Evolutionary conservation across 2,888 invertebrate species (phyloP).

Genomic region (Carterocephalus palaemon): DNA sequence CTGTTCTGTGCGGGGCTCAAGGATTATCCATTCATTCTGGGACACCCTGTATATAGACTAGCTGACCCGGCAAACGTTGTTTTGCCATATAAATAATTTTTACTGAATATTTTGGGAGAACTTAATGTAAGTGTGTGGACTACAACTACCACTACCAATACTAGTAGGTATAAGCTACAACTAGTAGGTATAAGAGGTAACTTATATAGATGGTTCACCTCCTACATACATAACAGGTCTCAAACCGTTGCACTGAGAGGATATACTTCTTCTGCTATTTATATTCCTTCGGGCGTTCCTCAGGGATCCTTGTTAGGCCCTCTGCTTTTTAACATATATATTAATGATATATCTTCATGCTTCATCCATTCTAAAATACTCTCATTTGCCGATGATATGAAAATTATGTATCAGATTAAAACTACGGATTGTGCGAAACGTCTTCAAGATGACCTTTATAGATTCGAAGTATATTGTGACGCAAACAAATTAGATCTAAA

Average conservation of each 20-base stretch:
- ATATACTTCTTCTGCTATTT: slow-evolving; percentile 5
- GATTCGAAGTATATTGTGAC: slow-evolving; percentile 8
- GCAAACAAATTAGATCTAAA: slow-evolving; percentile 20
- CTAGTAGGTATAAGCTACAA: no score
- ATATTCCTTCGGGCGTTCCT: slow-evolving; percentile 16
- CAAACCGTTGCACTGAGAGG: slow-evolving; percentile 18
- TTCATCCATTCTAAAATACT: slow-evolving; percentile 16
- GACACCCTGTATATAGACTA: no score
- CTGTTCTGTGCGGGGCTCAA: no score
- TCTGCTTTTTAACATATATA: slow-evolving; percentile 26
- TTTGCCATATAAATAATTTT: no score
- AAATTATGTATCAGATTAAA: slow-evolving; percentile 18
- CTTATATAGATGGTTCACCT: no score
- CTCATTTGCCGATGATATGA: slow-evolving; percentile 26
- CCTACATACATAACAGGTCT: no score
- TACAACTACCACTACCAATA: no score
- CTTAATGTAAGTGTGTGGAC: no score
- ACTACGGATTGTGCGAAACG: not conserved
- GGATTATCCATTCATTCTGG: no score
- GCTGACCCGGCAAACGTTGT: no score
- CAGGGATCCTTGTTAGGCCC: slow-evolving; percentile 28
- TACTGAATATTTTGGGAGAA: no score
- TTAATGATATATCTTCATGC: slow-evolving; percentile 22
- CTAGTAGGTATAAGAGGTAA: no score
- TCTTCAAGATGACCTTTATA: slow-evolving; percentile 12